phyloP scores from a whole-genome alignment of 2,797 vertebrate species.

The Limosa lapponica region DNA sequence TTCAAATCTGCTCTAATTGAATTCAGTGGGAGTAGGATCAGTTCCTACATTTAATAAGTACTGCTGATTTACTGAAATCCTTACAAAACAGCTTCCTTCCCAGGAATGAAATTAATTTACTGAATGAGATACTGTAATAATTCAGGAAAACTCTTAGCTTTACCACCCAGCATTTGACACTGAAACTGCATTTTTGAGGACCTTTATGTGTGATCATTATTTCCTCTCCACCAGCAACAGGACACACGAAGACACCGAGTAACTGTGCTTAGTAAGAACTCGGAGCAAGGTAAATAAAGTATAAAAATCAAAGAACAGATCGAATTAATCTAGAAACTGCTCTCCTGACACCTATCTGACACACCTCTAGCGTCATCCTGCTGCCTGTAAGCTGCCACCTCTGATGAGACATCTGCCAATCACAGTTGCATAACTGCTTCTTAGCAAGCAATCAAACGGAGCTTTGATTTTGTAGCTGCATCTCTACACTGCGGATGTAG shows the following conservation, averaged over 20 bases:
- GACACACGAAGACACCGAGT: neutral
- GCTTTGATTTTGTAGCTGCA: neutral
- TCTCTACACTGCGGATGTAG: neutral
- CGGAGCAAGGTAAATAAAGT: neutral
- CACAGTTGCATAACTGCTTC: neutral
- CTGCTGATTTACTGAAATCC: constrained; percentile 6
- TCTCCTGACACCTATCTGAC: neutral
- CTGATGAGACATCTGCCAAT: neutral
- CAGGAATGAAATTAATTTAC: neutral
- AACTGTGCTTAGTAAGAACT: neutral
- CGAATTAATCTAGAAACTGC: neutral
- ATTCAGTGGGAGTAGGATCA: constrained; percentile 22
- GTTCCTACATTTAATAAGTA: neutral
- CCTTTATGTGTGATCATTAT: neutral
- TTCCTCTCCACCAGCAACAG: neutral
- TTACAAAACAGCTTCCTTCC: neutral
- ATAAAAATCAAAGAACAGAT: neutral
- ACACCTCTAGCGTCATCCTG: neutral
- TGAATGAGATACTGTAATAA: neutral
- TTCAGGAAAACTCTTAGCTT: neutral
- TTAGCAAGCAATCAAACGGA: neutral
- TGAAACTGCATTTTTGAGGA: neutral
- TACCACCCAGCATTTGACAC: neutral
- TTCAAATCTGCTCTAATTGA: neutral
- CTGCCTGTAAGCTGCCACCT: constrained; percentile 15